A percentile compares a stretch with the other conserved stretches of the same genome.
phyloP scores from a whole-genome alignment of 2,888 invertebrate species.

The Noctuana brunneofusca region DNA sequence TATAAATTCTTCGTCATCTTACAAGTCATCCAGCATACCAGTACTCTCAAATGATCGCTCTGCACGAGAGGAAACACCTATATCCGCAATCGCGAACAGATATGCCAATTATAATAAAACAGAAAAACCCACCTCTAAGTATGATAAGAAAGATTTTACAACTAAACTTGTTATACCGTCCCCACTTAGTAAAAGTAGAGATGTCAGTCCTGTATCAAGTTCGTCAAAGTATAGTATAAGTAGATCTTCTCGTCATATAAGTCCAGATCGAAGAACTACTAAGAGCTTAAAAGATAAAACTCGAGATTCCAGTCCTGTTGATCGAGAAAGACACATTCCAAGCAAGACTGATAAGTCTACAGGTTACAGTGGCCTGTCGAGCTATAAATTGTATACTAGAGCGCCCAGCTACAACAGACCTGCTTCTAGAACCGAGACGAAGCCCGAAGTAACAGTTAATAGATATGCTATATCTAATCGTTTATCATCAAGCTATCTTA shows the following conservation, averaged over 20 bases:
- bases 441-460: constrained; percentile 60
- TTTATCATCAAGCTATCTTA: constrained; percentile 68
- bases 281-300: constrained; percentile 71
- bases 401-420: constrained; percentile 67
- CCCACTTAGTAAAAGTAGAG: constrained; percentile 70
- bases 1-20: constrained; percentile 65
- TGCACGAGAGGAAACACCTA: constrained; percentile 68
- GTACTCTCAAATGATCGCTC: constrained; percentile 65
- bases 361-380: constrained; percentile 76
- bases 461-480: constrained; percentile 74
- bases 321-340: constrained; percentile 81
- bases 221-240: constrained; percentile 69
- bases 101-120: constrained; percentile 68
- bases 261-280: constrained; percentile 72
- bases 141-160: constrained; percentile 78
- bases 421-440: constrained; percentile 57
- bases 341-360: constrained; percentile 81
- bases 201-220: constrained; percentile 80
- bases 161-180: constrained; percentile 62
- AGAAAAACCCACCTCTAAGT: constrained; percentile 55
- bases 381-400: constrained; percentile 80
- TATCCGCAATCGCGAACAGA: constrained; percentile 69
- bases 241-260: constrained; percentile 72
- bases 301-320: constrained; percentile 83
- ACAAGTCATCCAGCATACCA: constrained; percentile 78